A percentile compares a stretch with the other conserved stretches of the same genome.
These are phyloP conservation scores for Atherinosoma microstoma DNA, from an alignment of 2,797 vertebrate species.

Conservation along the genomic window DNA sequence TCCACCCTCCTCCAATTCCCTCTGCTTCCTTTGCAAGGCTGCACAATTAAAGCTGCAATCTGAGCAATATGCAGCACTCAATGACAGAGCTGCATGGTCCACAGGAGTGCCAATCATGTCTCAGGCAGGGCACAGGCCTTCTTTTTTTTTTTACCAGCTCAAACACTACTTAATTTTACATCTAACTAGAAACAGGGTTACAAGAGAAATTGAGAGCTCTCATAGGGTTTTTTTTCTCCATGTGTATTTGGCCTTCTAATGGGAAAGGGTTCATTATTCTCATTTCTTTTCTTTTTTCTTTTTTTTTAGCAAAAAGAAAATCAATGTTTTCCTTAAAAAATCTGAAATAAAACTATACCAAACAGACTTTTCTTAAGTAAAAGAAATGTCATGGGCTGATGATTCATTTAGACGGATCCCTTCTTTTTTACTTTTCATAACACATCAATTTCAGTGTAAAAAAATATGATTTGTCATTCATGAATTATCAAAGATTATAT, in stretches of 20 bases:
- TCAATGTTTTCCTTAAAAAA: constrained; percentile 2
- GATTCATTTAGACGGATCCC: background rate
- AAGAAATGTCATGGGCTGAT: constrained; percentile 2
- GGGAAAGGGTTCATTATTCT: background rate
- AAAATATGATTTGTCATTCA: constrained; percentile 8
- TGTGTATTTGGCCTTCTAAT: background rate
- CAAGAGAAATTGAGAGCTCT: constrained; percentile 7
- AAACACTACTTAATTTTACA: constrained; percentile 53
- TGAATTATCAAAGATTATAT: constrained; percentile 5
- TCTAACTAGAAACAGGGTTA: constrained; percentile 2
- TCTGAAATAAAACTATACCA: background rate
- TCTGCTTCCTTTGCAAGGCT: constrained; percentile 77
- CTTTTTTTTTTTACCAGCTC: constrained; percentile 24
- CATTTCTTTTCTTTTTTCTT: no score
- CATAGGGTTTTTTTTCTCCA: background rate
- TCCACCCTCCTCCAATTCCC: constrained; percentile 60
- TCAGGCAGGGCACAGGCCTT: constrained; percentile 48
- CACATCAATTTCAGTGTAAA: background rate
- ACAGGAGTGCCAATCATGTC: constrained; percentile 78
- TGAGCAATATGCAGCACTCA: constrained; percentile 75
- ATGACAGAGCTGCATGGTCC: constrained; percentile 77
- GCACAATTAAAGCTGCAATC: constrained; percentile 83
- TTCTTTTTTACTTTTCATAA: background rate
- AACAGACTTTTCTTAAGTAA: background rate
- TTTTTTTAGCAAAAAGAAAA: constrained; percentile 5